Conservation (phyloP, 2,113 vertebrate genomes). For the Pelecanoides urinatrix region DNA sequence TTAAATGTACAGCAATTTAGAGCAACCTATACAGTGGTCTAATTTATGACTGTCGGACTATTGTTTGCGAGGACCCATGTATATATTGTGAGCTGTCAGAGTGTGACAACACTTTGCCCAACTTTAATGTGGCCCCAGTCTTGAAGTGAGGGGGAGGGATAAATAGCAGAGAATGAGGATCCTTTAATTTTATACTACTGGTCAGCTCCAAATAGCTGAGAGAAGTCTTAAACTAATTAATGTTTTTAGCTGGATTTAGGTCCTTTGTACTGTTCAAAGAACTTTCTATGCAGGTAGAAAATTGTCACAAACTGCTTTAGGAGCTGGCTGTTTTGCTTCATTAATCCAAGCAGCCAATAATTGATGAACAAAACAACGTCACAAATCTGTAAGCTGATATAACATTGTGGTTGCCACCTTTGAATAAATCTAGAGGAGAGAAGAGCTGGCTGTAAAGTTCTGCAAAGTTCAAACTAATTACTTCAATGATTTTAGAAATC, state of each 20-base stretch:
- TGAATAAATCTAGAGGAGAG: background rate
- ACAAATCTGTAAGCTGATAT: background rate
- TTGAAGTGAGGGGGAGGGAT: background rate
- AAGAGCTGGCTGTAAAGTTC: background rate
- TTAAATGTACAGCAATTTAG: constrained; percentile 18
- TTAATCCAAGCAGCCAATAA: background rate
- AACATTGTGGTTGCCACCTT: background rate
- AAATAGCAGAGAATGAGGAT: background rate
- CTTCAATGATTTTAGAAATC: background rate
- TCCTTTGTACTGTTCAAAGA: background rate
- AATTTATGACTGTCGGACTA: background rate
- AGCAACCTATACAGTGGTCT: background rate
- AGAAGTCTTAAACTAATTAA: background rate
- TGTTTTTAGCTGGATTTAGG: background rate
- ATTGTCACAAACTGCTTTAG: background rate
- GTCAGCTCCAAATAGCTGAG: background rate
- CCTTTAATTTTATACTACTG: background rate
- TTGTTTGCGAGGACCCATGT: background rate
- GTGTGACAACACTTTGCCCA: background rate
- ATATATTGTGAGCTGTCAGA: background rate
- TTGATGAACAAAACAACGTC: background rate
- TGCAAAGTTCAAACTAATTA: background rate
- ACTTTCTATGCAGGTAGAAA: background rate
- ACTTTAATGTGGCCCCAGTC: background rate
- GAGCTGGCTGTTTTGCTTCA: background rate